Conservation (phyloP, 2,888 invertebrate species). For the Lepidocyrtoides sp. region DNA sequence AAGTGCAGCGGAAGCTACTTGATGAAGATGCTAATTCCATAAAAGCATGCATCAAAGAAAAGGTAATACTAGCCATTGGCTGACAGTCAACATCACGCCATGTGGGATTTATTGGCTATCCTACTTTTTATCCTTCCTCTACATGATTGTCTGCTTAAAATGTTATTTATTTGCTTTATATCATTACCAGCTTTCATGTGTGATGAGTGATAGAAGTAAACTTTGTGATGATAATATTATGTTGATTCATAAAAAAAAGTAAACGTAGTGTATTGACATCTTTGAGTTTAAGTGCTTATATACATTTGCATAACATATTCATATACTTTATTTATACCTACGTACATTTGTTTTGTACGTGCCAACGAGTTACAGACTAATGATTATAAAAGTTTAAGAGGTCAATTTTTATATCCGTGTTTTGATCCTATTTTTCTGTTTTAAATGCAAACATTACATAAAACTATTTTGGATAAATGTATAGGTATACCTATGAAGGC, state of each 20-base stretch:
- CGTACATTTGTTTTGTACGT: conserved; percentile 15
- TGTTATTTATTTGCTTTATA: conserved; percentile 11
- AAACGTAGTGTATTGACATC: neutral
- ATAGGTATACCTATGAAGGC: neutral
- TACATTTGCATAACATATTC: too few species aligned
- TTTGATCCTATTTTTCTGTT: conserved; percentile 49
- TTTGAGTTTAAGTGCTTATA: too few species aligned
- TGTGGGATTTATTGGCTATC: conserved; percentile 51
- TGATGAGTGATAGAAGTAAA: neutral
- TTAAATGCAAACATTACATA: neutral
- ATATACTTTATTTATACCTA: too few species aligned
- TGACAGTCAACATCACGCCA: conserved; percentile 64
- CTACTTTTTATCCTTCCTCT: conserved; percentile 49
- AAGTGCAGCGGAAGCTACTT: conserved; percentile 67
- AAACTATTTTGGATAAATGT: too few species aligned
- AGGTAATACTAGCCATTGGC: conserved; percentile 63
- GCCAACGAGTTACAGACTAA: conserved; percentile 8
- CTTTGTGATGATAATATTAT: neutral
- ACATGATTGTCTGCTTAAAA: neutral
- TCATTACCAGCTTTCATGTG: conserved; percentile 16
- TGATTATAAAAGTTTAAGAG: conserved; percentile 43
- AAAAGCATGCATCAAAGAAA: conserved; percentile 15
- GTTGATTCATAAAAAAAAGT: neutral
- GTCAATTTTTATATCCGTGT: conserved; percentile 70
- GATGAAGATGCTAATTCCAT: neutral